phyloP scores from a whole-genome alignment of 2,113 vertebrate species.

The Mustela lutreola region DNA sequence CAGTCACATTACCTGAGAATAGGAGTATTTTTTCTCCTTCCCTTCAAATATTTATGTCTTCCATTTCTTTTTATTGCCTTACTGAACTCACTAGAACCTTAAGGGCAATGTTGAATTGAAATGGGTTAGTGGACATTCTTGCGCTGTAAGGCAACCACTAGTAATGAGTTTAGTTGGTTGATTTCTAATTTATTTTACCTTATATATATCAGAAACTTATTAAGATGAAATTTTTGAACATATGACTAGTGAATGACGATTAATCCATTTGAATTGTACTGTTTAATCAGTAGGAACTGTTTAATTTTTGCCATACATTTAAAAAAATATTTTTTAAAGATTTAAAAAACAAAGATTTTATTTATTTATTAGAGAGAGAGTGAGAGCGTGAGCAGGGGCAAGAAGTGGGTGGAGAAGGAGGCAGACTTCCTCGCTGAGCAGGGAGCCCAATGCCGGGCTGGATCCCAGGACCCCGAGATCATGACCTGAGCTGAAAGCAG shows the following conservation, averaged over 20 bases:
- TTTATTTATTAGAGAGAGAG: too few species aligned
- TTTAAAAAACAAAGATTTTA: too few species aligned
- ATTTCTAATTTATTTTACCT: background rate
- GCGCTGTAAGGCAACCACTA: background rate
- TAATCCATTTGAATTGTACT: background rate
- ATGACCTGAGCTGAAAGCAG: too few species aligned
- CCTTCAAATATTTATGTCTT: background rate
- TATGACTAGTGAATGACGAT: background rate
- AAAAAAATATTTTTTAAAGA: too few species aligned
- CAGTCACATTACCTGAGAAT: background rate
- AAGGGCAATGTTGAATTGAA: background rate
- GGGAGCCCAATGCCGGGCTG: too few species aligned
- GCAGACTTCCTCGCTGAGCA: too few species aligned
- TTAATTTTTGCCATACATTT: constrained; percentile 2
- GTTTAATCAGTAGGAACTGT: background rate
- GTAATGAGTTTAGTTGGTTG: background rate
- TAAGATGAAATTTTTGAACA: background rate
- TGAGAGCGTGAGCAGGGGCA: too few species aligned
- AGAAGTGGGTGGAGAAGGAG: too few species aligned
- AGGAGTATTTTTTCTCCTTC: background rate
- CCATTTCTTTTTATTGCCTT: background rate
- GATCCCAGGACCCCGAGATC: too few species aligned
- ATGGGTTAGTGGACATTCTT: background rate
- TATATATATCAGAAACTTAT: background rate
- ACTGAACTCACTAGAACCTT: background rate